A percentile compares a stretch with the other conserved stretches of the same genome.
Evolutionary conservation across 2,797 vertebrate genomes (phyloP).

Genomic region (Myioborus melanocephalus): DNA sequence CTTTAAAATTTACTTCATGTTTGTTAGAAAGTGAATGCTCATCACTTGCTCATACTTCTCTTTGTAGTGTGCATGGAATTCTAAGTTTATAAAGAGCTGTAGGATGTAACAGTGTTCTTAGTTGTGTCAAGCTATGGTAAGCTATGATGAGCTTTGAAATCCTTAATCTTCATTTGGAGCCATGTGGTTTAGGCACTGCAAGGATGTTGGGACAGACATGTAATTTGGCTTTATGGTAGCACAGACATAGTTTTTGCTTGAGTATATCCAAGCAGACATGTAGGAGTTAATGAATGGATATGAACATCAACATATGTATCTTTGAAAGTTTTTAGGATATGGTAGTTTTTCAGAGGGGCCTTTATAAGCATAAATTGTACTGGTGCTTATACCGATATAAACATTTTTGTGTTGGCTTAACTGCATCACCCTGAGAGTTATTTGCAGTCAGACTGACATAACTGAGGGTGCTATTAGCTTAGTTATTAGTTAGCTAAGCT

Average conservation of each 20-base stretch:
- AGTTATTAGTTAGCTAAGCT: background rate
- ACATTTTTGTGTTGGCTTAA: background rate
- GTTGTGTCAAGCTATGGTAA: background rate
- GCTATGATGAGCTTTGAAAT: background rate
- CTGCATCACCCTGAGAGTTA: background rate
- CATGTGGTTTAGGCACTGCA: background rate
- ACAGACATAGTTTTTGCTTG: background rate
- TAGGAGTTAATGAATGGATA: background rate
- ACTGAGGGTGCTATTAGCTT: background rate
- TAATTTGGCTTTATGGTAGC: background rate
- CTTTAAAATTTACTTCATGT: background rate
- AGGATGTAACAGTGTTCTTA: background rate
- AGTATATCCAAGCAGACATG: background rate
- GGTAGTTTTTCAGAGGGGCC: background rate
- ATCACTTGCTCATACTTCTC: background rate
- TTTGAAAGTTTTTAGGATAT: background rate
- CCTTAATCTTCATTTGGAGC: background rate
- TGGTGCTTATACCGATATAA: background rate
- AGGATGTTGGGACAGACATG: background rate
- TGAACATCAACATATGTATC: background rate
- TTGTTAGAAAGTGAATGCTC: background rate
- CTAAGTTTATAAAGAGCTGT: background rate
- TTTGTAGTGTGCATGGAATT: background rate
- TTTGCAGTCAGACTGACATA: background rate
- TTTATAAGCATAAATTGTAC: background rate